Base-by-base conservation (phyloP, 1,140 invertebrate genomes). In the Steinernema feltiae region DNA sequence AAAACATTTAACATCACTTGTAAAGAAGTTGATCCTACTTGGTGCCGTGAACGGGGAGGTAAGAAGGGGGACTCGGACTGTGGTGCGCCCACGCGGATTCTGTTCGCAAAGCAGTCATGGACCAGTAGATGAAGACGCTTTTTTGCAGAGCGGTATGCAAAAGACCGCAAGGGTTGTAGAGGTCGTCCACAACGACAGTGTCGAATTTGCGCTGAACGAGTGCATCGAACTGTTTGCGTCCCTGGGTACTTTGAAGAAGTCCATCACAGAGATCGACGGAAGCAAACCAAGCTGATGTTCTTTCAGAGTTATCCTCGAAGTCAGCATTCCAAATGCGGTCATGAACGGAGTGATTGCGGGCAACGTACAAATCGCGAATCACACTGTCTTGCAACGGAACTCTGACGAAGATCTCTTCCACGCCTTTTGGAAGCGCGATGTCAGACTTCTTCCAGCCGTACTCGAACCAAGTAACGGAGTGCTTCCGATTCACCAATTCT, bases 51-150 rank as follows among this genome's bases (percentile, higher is more conserved):
- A 84, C 85, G 18, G 84, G 84, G 32, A 85, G 79, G 69, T 85
- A 85, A 35, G 82, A 84, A 21, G 84, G 84, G 27, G 84, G 85
- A 53, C 73, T 78, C 15, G 84, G 85, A 31, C 79, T 82, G 48
- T 85, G 84, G 74, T 84, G 79, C 18, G 82, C 79, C 85, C 85
- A 85, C 1, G 84, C 84, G 29, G 85, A 84, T 77, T 85, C 84
- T 17, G 84, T 85, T 53, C 84, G 76, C 3, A 85, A 72, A 27
- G 78, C 79, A 29, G 85, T 86, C 76, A 86, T 82, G 12, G 84
- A 86, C 84, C 84, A 85, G 69, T 86, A 85, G 32, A 85, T 76
- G 69, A 83, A 85, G 32, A 85, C 76, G 76, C 30, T 29, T 71
- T 69, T 70, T 30, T 76, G 76, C 30, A 76, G 29, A 15, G 71